These are phyloP conservation scores for Polypedilum pembai DNA, from an alignment of 1,140 invertebrate species.

Conservation along the genomic window DNA sequence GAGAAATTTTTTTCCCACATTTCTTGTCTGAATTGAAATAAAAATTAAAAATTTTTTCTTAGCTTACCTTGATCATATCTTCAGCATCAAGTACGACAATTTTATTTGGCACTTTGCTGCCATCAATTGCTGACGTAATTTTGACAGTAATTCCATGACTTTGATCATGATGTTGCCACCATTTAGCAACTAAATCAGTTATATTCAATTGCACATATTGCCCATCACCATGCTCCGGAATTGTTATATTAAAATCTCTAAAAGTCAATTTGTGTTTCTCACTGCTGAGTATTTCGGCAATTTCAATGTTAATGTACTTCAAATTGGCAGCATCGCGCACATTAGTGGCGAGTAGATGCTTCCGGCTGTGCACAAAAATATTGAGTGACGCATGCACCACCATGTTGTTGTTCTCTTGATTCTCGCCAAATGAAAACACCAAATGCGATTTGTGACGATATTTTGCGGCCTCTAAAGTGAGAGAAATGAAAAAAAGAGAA, in stretches of 20 bases:
- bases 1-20: too few relatives aligned
- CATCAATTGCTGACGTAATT: conserved; percentile 50
- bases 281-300: not conserved
- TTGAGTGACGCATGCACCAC: not conserved
- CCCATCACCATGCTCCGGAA: conserved; percentile 45
- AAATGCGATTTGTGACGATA: not conserved
- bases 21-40: too few relatives aligned
- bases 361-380: not conserved
- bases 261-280: too few relatives aligned
- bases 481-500: not conserved
- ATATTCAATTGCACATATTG: conserved; percentile 68
- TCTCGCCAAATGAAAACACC: not conserved
- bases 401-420: not conserved
- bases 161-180: conserved; percentile 62
- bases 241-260: not conserved
- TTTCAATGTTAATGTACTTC: not conserved
- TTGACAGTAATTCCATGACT: conserved; percentile 68
- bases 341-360: not conserved
- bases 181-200: conserved; percentile 64
- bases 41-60: too few relatives aligned
- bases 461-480: not conserved
- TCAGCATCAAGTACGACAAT: conserved; percentile 35
- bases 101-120: conserved; percentile 40
- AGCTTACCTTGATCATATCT: not conserved
- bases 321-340: not conserved